These are phyloP conservation scores for Agelastica alni DNA, from an alignment of 2,888 invertebrate species.

Conservation along the genomic window DNA sequence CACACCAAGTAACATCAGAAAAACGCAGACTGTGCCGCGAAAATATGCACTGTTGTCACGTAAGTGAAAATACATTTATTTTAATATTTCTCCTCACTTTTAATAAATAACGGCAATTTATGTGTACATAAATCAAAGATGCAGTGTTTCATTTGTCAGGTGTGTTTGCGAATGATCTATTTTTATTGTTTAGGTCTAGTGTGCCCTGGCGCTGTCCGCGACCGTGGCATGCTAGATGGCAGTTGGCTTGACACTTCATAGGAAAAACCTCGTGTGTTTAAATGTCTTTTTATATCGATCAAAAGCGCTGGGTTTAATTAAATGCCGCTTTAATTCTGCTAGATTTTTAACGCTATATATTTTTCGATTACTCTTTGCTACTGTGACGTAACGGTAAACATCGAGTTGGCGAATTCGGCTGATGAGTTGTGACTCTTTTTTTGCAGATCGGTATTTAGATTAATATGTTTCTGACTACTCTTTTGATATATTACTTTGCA, in stretches of 20 bases:
- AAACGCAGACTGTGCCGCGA: slow-evolving; percentile 15
- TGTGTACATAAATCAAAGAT: slow-evolving; percentile 56
- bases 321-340: slow-evolving; percentile 49
- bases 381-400: neutral
- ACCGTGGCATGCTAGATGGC: slow-evolving; percentile 53
- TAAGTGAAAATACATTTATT: slow-evolving; percentile 49
- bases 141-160: slow-evolving; percentile 59
- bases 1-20: slow-evolving; percentile 1
- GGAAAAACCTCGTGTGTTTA: slow-evolving; percentile 47
- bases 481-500: no score
- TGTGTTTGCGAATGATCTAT: slow-evolving; percentile 57
- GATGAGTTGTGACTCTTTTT: neutral
- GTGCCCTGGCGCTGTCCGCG: slow-evolving; percentile 40
- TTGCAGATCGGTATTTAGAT: neutral
- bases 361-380: slow-evolving; percentile 1
- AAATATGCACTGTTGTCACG: slow-evolving; percentile 38
- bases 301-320: slow-evolving; percentile 48
- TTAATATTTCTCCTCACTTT: slow-evolving; percentile 53
- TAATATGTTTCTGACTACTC: neutral
- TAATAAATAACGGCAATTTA: slow-evolving; percentile 56
- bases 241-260: slow-evolving; percentile 48
- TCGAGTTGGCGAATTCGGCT: neutral
- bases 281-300: slow-evolving; percentile 54
- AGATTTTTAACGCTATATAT: slow-evolving; percentile 26
- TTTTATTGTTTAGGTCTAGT: slow-evolving; percentile 55